Evolutionary conservation across 2,888 invertebrate species (phyloP).

Genomic region (Chironomus tentans): DNA sequence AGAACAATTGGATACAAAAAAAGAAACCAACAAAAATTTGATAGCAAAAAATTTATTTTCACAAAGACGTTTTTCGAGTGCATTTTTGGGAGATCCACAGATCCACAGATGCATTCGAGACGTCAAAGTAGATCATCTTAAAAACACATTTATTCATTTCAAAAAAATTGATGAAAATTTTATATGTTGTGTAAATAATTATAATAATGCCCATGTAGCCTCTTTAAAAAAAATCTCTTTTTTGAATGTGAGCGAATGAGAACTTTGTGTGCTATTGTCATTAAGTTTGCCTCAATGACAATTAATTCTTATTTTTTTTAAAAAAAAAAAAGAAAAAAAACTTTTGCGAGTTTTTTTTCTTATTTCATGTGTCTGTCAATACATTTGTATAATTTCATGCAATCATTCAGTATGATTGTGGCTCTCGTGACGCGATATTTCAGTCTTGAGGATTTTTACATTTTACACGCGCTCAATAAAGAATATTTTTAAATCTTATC

Average conservation of each 20-base stretch:
- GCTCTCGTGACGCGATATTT: too few relatives aligned
- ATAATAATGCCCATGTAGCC: neutral
- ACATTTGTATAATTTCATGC: too few relatives aligned
- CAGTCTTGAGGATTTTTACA: too few relatives aligned
- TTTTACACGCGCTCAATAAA: too few relatives aligned
- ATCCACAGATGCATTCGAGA: neutral
- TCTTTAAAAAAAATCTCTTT: neutral
- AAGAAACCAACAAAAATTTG: neutral
- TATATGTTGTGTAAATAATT: slow-evolving; percentile 3
- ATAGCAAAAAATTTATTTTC: neutral
- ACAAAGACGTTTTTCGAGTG: neutral
- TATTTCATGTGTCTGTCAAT: neutral
- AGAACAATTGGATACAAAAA: neutral
- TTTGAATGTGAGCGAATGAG: neutral
- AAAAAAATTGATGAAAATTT: neutral
- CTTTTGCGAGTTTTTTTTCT: neutral
- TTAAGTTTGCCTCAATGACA: neutral
- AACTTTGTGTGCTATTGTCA: neutral
- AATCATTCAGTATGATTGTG: too few relatives aligned
- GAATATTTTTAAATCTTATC: too few relatives aligned
- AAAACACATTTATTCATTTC: neutral
- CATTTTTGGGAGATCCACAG: neutral
- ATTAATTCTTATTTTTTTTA: neutral
- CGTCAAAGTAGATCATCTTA: neutral
- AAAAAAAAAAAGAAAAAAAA: too few relatives aligned